A percentile compares a stretch with the other conserved stretches of the same genome.
Conservation (phyloP, 2,888 invertebrate species). For the Lasioglossum villosulum region DNA sequence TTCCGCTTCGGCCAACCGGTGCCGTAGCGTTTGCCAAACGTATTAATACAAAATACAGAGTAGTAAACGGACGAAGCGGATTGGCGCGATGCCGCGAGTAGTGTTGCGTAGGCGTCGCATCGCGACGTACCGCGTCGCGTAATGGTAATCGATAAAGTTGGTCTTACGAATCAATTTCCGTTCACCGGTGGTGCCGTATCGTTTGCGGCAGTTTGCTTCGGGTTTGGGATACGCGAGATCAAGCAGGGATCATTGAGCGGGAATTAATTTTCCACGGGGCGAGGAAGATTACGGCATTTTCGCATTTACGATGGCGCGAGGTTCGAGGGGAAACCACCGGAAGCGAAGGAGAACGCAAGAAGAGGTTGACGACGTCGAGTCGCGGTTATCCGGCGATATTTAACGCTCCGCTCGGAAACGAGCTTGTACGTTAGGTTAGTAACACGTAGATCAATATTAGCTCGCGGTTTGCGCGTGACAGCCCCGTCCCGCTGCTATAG, state of each 20-base stretch:
- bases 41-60: neutral
- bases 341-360: neutral
- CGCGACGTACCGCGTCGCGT: neutral
- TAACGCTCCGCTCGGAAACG: conserved; percentile 45
- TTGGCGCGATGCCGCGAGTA: neutral
- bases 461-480: conserved; percentile 63
- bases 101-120: neutral
- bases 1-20: neutral
- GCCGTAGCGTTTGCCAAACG: neutral
- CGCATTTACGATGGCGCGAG: neutral
- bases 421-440: conserved; percentile 70
- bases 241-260: neutral
- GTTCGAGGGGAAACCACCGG: neutral
- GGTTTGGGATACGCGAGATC: neutral
- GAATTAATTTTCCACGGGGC: neutral
- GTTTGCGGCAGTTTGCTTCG: neutral
- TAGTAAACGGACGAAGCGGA: neutral
- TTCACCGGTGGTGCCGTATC: neutral
- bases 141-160: neutral
- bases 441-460: conserved; percentile 77
- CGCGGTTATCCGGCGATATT: conserved; percentile 42
- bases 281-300: neutral
- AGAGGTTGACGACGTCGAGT: neutral
- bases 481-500: conserved; percentile 6
- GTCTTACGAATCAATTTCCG: neutral